Evolutionary conservation across 2,888 invertebrate species (phyloP), one percentile per base, ranked within the genome.

Genomic region (Aphidoletes aphidimyza): DNA sequence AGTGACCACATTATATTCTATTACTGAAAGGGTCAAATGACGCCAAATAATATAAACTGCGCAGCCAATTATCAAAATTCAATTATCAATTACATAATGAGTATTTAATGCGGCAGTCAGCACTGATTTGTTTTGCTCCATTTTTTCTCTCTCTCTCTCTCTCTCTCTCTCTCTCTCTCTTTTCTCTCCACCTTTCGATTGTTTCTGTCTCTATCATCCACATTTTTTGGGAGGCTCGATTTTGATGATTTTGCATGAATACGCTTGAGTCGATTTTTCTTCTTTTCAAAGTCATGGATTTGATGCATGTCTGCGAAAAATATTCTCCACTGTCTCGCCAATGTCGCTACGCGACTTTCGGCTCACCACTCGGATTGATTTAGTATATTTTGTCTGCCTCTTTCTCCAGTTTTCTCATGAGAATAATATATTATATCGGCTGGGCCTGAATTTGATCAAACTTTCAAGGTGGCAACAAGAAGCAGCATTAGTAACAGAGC

Each of bases 261-360:
- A 30, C 14, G 69, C 69, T 69, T 30, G 30, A 69, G 30, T 69
- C 69, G 30, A 69, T 69, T 69, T 69, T 69, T 69, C 69, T 69
- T 69, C 69, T 69, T 69, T 69, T 69, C 69, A 69, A 69, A 69
- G 69, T 69, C 69, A 69, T 69, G 69, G 69, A 69, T 69, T 69
- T 69, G 69, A 69, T 69, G 69, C 69, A 69, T 69, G 69, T 69
- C 69, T 69, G 69, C 69, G 54, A 69, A 69, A n/a, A n/a, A 69
- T 69, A 69, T 69, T 69, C 69, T 69, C 69, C 69, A 69, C 69
- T 69, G 69, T 69, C 69, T 69, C 69, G 69, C 69, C 69, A 69
- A 11, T 69, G 69, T 69, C 69, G 69, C 69, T 69, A 69, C 69
- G 69, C 69, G 69, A 69, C 69, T 69, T 69, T 69, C 69, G 69